Conservation (phyloP, 2,888 invertebrate species). For the Sphaerophoria rueppellii region DNA sequence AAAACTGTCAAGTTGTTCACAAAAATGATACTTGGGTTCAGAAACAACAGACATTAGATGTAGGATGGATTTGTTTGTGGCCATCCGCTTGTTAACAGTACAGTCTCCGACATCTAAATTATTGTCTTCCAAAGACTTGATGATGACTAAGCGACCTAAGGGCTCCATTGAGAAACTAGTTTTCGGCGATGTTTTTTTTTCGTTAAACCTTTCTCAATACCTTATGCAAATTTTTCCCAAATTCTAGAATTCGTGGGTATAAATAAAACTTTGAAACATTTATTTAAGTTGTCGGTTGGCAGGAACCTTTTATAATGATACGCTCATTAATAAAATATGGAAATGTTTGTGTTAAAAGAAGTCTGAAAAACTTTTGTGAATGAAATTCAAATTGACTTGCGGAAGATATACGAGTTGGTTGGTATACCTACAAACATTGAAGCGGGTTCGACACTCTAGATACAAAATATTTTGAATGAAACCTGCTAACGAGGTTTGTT, state of each 20-base stretch:
- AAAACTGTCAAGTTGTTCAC: no score
- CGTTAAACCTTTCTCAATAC: no score
- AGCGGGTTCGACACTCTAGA: neutral
- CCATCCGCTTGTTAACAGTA: no score
- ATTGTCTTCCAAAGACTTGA: neutral
- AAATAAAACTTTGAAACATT: neutral
- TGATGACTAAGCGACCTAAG: constrained; percentile 46
- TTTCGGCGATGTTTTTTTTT: neutral
- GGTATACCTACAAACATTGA: neutral
- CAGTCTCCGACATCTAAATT: no score
- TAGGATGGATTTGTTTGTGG: no score
- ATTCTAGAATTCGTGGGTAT: neutral
- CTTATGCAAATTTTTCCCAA: constrained; percentile 21
- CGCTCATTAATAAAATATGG: neutral
- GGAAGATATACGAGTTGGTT: neutral
- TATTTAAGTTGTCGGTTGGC: neutral
- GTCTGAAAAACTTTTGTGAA: constrained; percentile 15
- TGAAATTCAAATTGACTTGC: no score
- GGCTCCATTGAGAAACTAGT: constrained; percentile 12
- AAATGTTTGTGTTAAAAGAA: constrained; percentile 3
- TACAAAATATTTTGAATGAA: no score
- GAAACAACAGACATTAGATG: no score
- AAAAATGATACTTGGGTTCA: no score
- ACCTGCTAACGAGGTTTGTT: no score
- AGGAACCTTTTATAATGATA: constrained; percentile 17